These are phyloP conservation scores for Apodemia mormo DNA, from an alignment of 2,888 invertebrate genomes.

Conservation along the genomic window DNA sequence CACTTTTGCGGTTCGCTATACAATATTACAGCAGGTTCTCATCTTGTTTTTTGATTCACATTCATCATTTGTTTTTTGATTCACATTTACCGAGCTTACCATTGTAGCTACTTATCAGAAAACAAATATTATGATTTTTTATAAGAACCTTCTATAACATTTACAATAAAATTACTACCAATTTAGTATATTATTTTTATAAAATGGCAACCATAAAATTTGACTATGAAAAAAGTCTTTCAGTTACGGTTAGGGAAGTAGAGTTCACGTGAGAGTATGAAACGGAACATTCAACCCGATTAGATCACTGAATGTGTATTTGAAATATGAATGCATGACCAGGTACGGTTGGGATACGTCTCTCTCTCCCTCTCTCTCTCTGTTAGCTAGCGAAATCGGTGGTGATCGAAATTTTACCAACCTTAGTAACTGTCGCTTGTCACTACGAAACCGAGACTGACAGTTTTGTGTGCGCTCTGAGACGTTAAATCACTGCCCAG, in stretches of 20 bases:
- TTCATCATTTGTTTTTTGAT: not conserved
- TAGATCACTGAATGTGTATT: no score
- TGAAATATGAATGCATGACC: no score
- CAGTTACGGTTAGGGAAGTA: slow-evolving; percentile 4
- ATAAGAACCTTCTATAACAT: slow-evolving; percentile 5
- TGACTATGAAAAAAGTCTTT: slow-evolving; percentile 12
- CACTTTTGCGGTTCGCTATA: not conserved
- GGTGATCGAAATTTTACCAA: no score
- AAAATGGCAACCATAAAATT: slow-evolving; percentile 16
- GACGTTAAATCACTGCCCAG: no score
- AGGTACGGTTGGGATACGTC: no score
- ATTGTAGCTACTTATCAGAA: not conserved
- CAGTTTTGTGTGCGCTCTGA: no score
- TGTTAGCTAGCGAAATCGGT: no score
- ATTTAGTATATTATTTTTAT: slow-evolving; percentile 15
- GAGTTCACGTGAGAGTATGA: not conserved
- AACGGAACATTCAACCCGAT: not conserved
- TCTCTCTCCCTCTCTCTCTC: no score
- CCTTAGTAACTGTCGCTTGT: no score
- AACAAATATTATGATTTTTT: not conserved
- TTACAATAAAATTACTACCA: slow-evolving; percentile 9
- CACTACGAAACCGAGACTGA: no score
- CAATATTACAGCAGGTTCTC: slow-evolving; percentile 9
- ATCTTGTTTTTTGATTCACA: not conserved
- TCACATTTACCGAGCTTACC: not conserved